phyloP scores from a whole-genome alignment of 1,140 invertebrate species.

The Pygmarrhopalites habei region DNA sequence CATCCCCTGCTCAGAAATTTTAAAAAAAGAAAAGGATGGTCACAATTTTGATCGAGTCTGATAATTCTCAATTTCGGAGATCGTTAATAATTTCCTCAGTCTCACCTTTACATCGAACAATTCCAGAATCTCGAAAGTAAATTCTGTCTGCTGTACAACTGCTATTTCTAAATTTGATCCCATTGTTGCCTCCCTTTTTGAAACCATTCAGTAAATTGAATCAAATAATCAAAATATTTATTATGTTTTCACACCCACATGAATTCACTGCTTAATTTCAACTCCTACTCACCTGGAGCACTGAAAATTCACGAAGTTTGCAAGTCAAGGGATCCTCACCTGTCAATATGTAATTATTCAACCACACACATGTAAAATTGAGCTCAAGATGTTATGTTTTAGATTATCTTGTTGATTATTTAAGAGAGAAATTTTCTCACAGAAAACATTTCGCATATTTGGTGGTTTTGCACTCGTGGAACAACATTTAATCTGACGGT shows the following conservation, averaged over 20 bases:
- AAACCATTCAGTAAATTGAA: neutral
- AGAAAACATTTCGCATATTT: slow-evolving; percentile 24
- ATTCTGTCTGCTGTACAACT: slow-evolving; percentile 26
- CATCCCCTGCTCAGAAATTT: too few species aligned
- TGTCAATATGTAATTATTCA: too few species aligned
- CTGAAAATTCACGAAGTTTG: slow-evolving; percentile 19
- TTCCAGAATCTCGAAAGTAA: slow-evolving; percentile 29
- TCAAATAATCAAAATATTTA: neutral
- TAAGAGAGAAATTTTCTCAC: too few species aligned
- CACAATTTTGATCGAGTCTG: too few species aligned
- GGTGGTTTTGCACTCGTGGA: slow-evolving; percentile 21
- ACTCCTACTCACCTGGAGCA: slow-evolving; percentile 15
- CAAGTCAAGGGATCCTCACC: slow-evolving; percentile 25
- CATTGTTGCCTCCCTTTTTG: slow-evolving; percentile 31
- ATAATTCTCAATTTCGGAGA: too few species aligned
- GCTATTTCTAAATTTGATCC: slow-evolving; percentile 17
- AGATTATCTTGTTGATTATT: too few species aligned
- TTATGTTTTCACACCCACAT: neutral
- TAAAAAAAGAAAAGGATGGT: too few species aligned
- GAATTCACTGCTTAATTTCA: neutral
- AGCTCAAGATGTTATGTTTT: too few species aligned
- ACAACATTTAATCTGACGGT: slow-evolving; percentile 22
- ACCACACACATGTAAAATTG: too few species aligned
- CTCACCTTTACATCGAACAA: slow-evolving; percentile 28
- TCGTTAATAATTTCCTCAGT: too few species aligned